Evolutionary conservation across 2,113 vertebrate species (phyloP), one percentile per base, ranked within the genome.

Genomic region (Myotis brandtii): DNA sequence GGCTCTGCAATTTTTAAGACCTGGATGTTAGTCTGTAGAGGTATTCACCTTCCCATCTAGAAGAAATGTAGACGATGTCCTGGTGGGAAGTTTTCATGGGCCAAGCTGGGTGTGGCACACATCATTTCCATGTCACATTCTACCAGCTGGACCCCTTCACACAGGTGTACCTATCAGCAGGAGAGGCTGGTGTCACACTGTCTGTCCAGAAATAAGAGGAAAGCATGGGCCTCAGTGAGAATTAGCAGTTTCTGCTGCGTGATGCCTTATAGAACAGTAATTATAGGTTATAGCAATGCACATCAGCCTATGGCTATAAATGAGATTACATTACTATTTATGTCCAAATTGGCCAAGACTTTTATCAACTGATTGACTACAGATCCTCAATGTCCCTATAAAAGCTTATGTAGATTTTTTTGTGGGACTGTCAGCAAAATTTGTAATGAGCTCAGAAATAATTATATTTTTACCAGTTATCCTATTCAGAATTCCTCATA

Each of bases 321-420:
- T 70, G 69, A 96, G 84, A 88, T 86, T 30, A n/a, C 43, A 70
- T 95, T 89, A 97, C 89, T 95, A 97, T 96, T 88, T 91, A 95
- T 92, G 81, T 83, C 69, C 66, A 80, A 75, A 91, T 95, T 96
- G 93, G 48, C 86, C 86, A 79, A 75, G 79, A 77, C 6, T 34
- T 83, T 7, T 69, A 85, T 66, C 86, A 82, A 23, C 91, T 94
- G 86, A 93, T 77, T 88, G 76, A 50, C 88, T 82, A 46, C 4
- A 67, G 64, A 67, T 77, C 80, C 79, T 88, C 84, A 40, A 0
- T 27, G 69, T n/a, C 34, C 52, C 4, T 48, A 1, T 69, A 56
- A 86, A 93, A 82, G 73, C n/a, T 52, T 54, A 54, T 17, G 34
- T 34, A 50, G 16, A 27, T 52, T 27, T 62, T 62, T 59, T 59